Percentiles rank a stretch among this genome's conserved stretches.
Evolutionary conservation across 2,797 vertebrate species (phyloP).

Genomic region (Lophius americanus): DNA sequence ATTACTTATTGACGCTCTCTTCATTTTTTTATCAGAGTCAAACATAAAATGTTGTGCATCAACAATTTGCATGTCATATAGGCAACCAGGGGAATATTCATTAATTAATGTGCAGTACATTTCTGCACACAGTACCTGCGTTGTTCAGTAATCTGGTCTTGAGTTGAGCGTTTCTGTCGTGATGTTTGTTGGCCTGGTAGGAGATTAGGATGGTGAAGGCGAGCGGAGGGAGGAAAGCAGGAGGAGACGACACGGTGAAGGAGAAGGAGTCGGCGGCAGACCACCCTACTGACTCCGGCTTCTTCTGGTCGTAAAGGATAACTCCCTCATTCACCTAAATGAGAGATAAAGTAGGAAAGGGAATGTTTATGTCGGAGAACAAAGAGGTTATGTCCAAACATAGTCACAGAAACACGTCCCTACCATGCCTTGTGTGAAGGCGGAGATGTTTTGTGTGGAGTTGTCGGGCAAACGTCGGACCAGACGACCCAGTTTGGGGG

Average conservation of each 20-base stretch:
- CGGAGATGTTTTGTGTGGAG: slow-evolving; percentile 75
- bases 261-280: slow-evolving; percentile 83
- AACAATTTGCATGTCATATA: background rate
- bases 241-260: slow-evolving; percentile 84
- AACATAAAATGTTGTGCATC: too few species aligned
- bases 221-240: slow-evolving; percentile 82
- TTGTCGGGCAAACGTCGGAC: slow-evolving; percentile 75
- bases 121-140: slow-evolving; percentile 44
- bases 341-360: background rate
- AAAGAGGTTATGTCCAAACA: background rate
- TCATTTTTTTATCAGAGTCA: too few species aligned
- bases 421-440: slow-evolving; percentile 90
- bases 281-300: slow-evolving; percentile 79
- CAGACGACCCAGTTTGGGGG: slow-evolving; percentile 84
- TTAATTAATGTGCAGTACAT: background rate
- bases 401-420: slow-evolving; percentile 25
- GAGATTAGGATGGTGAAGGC: slow-evolving; percentile 86
- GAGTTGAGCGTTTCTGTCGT: slow-evolving; percentile 42
- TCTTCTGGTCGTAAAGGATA: slow-evolving; percentile 84
- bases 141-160: slow-evolving; percentile 70
- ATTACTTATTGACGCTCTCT: too few species aligned
- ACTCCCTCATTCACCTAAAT: slow-evolving; percentile 83
- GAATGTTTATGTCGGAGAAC: background rate
- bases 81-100: background rate
- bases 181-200: slow-evolving; percentile 77